phyloP scores from a whole-genome alignment of 2,113 vertebrate species.

The Xiphorhynchus elegans region DNA sequence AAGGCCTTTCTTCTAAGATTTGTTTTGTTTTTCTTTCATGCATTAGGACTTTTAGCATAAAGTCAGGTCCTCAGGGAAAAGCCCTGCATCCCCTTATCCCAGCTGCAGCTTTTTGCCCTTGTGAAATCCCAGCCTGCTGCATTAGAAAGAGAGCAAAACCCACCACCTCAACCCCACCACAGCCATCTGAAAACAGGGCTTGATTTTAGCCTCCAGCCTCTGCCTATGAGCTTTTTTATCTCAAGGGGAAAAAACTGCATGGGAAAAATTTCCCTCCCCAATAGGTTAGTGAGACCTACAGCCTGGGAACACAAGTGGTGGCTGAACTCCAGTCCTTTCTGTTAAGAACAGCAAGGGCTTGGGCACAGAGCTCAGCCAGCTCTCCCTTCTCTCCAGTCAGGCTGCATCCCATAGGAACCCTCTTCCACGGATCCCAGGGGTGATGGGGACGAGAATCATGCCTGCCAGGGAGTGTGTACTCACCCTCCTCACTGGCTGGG shows the following conservation, averaged over 20 bases:
- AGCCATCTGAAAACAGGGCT: neutral
- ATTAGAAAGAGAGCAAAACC: neutral
- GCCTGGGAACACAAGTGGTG: fast-evolving
- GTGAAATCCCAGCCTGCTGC: neutral
- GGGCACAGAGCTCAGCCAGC: neutral
- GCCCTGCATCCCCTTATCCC: neutral
- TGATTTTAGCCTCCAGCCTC: neutral
- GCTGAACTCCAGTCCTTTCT: neutral
- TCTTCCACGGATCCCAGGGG: neutral
- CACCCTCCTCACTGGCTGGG: neutral
- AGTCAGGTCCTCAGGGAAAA: neutral
- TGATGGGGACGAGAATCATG: neutral
- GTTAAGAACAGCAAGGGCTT: neutral
- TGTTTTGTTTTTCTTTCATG: neutral
- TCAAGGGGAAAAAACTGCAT: neutral
- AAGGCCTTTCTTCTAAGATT: neutral
- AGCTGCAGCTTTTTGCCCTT: neutral
- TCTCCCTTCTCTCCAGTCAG: neutral
- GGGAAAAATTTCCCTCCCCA: neutral
- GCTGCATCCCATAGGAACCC: neutral
- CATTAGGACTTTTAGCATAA: neutral
- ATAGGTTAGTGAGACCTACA: neutral
- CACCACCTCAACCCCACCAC: neutral
- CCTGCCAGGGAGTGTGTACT: neutral
- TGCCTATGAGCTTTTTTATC: fast-evolving